phyloP scores from a whole-genome alignment of 2,888 invertebrate genomes.

The Erynnis tages region DNA sequence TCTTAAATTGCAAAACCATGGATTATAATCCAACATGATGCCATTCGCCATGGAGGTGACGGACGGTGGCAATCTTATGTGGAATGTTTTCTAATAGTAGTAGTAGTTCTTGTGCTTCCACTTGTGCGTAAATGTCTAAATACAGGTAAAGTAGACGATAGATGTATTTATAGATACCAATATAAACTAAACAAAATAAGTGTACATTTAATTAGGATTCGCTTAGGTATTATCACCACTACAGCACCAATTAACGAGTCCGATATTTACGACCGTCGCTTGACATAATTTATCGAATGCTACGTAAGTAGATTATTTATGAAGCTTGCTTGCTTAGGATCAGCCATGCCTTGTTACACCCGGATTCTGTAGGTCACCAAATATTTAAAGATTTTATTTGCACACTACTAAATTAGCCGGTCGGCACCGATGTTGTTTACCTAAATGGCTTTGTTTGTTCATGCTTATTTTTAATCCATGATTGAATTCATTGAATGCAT shows the following conservation, averaged over 20 bases:
- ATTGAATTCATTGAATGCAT: too few species aligned
- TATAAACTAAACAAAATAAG: constrained; percentile 12
- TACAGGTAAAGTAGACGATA: too few species aligned
- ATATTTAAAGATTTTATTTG: constrained; percentile 15
- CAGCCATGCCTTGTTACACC: background rate
- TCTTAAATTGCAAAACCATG: too few species aligned
- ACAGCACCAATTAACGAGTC: background rate
- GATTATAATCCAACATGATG: too few species aligned
- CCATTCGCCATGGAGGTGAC: too few species aligned
- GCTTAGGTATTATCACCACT: background rate
- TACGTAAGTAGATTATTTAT: background rate
- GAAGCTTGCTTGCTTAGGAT: constrained; percentile 7
- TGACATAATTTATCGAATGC: constrained; percentile 3
- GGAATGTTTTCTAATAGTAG: too few species aligned
- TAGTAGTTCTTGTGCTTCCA: too few species aligned
- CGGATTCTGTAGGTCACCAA: constrained; percentile 9
- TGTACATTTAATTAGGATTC: constrained; percentile 9
- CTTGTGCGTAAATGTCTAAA: too few species aligned
- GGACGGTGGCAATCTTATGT: too few species aligned
- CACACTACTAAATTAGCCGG: background rate
- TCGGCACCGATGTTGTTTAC: background rate
- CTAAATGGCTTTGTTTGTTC: background rate
- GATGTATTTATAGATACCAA: too few species aligned
- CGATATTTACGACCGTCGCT: background rate
- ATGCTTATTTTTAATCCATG: too few species aligned